A percentile compares a stretch with the other conserved stretches of the same genome.
These are phyloP conservation scores for Bovichtus variegatus DNA, from an alignment of 2,797 vertebrate genomes.

Conservation along the genomic window DNA sequence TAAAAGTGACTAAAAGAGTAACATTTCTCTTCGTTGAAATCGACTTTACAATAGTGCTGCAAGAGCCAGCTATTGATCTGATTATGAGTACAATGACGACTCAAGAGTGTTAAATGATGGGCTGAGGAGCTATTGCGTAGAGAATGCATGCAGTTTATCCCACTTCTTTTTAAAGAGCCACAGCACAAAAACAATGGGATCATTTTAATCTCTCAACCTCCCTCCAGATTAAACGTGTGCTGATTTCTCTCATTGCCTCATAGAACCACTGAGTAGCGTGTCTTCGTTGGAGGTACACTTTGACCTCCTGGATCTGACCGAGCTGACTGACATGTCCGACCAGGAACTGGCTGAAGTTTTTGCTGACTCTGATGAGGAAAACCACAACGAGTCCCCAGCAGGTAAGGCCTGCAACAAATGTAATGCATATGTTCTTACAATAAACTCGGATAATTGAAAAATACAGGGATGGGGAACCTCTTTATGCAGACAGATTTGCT, in stretches of 20 bases:
- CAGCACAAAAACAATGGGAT: background rate
- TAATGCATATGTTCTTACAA: constrained; percentile 1
- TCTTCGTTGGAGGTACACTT: constrained; percentile 98
- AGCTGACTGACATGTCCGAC: constrained; percentile 98
- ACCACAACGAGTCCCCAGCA: constrained; percentile 87
- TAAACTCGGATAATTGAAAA: background rate
- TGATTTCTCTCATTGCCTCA: constrained; percentile 23
- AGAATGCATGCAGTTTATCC: constrained; percentile 20
- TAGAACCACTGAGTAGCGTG: constrained; percentile 97
- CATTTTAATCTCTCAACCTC: constrained; percentile 9
- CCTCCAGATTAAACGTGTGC: constrained; percentile 9
- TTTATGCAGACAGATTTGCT: background rate
- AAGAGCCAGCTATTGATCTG: constrained; percentile 40
- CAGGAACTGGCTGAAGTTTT: constrained; percentile 98
- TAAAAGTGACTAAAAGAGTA: constrained; percentile 20
- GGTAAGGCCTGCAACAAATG: constrained; percentile 80
- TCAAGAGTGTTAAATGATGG: constrained; percentile 3
- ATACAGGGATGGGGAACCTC: background rate
- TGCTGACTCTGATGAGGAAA: constrained; percentile 96
- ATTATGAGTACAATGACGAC: constrained; percentile 37
- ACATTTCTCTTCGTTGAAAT: constrained; percentile 11
- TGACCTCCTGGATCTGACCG: constrained; percentile 96
- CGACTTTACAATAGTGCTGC: constrained; percentile 27
- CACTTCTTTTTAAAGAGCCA: constrained; percentile 7
- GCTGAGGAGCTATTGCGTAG: constrained; percentile 22